phyloP scores from a whole-genome alignment of 2,797 vertebrate genomes.

The Sebastolobus altivelis region DNA sequence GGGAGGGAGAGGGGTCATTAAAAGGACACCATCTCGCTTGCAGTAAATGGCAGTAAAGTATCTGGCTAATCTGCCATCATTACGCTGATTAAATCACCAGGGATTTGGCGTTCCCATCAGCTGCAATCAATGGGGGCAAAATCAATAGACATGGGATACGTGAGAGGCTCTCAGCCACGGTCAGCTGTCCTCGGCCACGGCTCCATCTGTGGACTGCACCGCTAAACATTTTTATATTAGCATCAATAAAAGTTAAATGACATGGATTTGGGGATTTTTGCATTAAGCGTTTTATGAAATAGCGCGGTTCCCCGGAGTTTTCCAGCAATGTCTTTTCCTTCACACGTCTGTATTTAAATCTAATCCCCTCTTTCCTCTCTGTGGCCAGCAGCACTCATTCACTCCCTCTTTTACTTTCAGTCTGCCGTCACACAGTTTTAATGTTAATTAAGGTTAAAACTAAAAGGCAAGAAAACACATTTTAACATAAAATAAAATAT shows the following conservation, averaged over 20 bases:
- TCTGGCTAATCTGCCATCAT: slow-evolving; percentile 87
- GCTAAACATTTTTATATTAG: slow-evolving; percentile 52
- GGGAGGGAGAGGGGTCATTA: slow-evolving; percentile 80
- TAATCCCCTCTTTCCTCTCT: slow-evolving; percentile 46
- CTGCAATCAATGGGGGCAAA: slow-evolving; percentile 84
- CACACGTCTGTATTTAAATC: slow-evolving; percentile 58
- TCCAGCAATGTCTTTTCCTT: slow-evolving; percentile 53
- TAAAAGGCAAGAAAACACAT: slow-evolving; percentile 23
- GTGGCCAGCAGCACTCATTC: slow-evolving; percentile 24
- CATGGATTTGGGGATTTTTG: slow-evolving; percentile 63
- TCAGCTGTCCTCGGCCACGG: slow-evolving; percentile 51
- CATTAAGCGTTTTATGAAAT: slow-evolving; percentile 58
- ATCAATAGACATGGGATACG: slow-evolving; percentile 84
- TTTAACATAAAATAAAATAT: slow-evolving; percentile 25
- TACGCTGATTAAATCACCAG: slow-evolving; percentile 88
- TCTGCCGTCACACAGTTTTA: slow-evolving; percentile 28
- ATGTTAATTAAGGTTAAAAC: slow-evolving; percentile 48
- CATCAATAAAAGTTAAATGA: slow-evolving; percentile 59
- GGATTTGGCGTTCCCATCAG: slow-evolving; percentile 84
- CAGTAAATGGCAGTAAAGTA: slow-evolving; percentile 85
- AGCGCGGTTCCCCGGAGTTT: slow-evolving; percentile 37
- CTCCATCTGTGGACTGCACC: slow-evolving; percentile 48
- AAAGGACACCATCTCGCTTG: slow-evolving; percentile 85
- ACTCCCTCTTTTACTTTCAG: slow-evolving; percentile 9
- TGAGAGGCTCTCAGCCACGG: slow-evolving; percentile 69